Evolutionary conservation across 2,888 invertebrate genomes (phyloP).

Genomic region (Pogonocherus hispidulus): DNA sequence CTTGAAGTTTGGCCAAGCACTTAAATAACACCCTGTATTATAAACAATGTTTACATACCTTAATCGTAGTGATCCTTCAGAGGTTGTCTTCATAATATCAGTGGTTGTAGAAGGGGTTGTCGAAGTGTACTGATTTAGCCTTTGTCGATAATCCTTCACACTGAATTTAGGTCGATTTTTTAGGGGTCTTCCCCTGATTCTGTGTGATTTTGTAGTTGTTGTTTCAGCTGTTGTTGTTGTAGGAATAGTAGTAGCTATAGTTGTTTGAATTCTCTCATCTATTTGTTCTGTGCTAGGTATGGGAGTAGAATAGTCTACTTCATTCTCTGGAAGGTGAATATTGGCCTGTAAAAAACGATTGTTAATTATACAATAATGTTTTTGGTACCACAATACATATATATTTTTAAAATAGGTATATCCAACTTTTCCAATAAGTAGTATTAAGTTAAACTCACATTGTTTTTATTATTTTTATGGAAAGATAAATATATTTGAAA

Average conservation of each 20-base stretch:
- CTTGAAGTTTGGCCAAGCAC: too few relatives aligned
- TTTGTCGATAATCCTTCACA: conserved; percentile 81
- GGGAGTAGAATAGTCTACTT: conserved; percentile 60
- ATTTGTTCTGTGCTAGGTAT: conserved; percentile 27
- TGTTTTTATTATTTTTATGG: too few relatives aligned
- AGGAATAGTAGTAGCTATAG: conserved; percentile 54
- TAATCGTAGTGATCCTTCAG: conserved; percentile 39
- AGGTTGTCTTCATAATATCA: conserved; percentile 41
- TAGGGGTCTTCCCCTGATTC: conserved; percentile 66
- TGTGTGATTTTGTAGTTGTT: conserved; percentile 56
- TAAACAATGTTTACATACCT: conserved; percentile 41
- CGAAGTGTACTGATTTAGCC: conserved; percentile 72
- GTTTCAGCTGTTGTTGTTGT: conserved; percentile 65
- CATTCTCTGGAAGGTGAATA: conserved; percentile 61
- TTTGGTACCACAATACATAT: neutral
- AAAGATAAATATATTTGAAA: too few relatives aligned
- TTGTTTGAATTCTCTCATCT: conserved; percentile 42
- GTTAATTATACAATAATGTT: too few relatives aligned
- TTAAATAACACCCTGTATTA: too few relatives aligned
- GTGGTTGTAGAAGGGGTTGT: conserved; percentile 64
- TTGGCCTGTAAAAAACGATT: conserved; percentile 39
- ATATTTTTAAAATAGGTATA: neutral
- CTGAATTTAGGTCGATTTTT: conserved; percentile 82
- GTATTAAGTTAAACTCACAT: too few relatives aligned
- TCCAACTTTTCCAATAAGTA: too few relatives aligned